phyloP scores from a whole-genome alignment of 2,797 vertebrate genomes.

The Malacoraja senta region DNA sequence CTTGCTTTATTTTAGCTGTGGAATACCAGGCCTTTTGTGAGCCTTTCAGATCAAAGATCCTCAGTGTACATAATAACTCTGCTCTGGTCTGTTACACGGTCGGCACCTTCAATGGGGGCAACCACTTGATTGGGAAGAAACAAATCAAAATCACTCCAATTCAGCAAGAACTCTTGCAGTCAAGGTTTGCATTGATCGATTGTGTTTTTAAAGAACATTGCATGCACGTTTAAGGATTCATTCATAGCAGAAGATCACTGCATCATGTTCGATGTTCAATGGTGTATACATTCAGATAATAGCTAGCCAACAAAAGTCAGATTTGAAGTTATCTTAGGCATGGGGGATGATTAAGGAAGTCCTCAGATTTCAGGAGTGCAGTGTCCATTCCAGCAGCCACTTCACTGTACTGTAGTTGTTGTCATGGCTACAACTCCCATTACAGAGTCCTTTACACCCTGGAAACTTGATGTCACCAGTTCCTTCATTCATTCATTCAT shows the following conservation, averaged over 20 bases:
- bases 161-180: too few species aligned
- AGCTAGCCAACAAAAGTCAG: not conserved
- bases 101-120: not conserved
- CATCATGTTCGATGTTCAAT: too few species aligned
- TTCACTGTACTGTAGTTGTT: not conserved
- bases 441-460: not conserved
- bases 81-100: not conserved
- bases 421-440: not conserved
- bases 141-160: too few species aligned
- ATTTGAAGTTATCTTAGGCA: not conserved
- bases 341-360: not conserved
- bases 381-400: not conserved
- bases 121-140: slow-evolving; percentile 19
- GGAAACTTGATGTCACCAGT: not conserved
- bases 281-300: too few species aligned
- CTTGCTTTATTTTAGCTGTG: not conserved
- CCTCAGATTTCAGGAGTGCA: not conserved
- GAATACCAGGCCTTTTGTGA: not conserved
- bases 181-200: too few species aligned
- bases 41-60: slow-evolving; percentile 20
- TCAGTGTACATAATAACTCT: not conserved
- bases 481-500: not conserved
- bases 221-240: too few species aligned
- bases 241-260: too few species aligned
- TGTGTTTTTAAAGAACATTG: too few species aligned